phyloP scores from a whole-genome alignment of 1,140 invertebrate species.

The Kradibia gibbosae region DNA sequence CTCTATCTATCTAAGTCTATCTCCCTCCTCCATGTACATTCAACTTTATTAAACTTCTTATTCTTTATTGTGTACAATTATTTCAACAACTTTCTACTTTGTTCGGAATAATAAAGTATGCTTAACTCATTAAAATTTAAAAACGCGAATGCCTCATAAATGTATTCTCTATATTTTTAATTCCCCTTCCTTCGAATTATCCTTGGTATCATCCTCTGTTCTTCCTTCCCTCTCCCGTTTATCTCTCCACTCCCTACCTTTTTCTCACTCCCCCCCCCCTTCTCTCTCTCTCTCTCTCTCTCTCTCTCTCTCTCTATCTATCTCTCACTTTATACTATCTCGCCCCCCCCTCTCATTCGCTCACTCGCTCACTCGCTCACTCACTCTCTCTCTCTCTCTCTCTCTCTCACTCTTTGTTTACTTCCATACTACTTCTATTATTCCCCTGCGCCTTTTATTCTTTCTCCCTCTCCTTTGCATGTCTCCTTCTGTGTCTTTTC shows the following conservation, averaged over 20 bases:
- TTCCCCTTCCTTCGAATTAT: constrained; percentile 6
- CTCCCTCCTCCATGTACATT: background rate
- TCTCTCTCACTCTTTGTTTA: constrained; percentile 40
- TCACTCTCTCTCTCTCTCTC: constrained; percentile 27
- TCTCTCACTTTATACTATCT: no score
- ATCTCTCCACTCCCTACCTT: no score
- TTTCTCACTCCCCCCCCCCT: no score
- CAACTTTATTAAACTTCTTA: background rate
- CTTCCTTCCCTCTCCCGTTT: constrained; percentile 35
- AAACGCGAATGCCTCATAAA: background rate
- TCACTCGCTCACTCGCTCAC: no score
- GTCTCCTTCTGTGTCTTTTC: constrained; percentile 34
- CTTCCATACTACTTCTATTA: constrained; percentile 29
- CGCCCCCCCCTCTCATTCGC: no score
- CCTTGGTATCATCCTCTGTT: constrained; percentile 29
- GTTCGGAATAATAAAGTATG: background rate
- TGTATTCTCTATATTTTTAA: background rate
- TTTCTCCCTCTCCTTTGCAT: constrained; percentile 45
- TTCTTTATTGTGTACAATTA: background rate
- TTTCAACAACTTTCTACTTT: background rate
- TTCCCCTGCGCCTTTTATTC: constrained; percentile 29
- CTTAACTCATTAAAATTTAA: background rate
- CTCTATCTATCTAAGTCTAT: background rate
- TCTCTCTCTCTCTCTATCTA: no score
- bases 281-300: no score